Evolutionary conservation across 37 sponge, comb jelly and placozoan genomes (phyloP).

Genomic region (Diacarnus erythraeanus): DNA sequence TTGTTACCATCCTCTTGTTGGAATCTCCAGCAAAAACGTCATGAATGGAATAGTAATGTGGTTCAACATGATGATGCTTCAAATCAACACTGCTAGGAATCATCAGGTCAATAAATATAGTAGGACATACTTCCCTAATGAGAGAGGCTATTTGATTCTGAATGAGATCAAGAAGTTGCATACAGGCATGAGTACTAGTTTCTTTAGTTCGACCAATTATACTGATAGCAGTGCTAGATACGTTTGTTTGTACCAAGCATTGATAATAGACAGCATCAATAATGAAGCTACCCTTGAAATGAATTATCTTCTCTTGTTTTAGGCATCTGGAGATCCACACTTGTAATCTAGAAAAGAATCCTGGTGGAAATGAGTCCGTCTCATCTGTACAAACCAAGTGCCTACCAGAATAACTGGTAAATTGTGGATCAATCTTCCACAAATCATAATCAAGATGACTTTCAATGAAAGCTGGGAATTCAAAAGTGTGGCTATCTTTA

Average conservation of each 20-base stretch:
- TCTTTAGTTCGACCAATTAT: constrained; percentile 33
- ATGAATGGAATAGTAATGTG: constrained; percentile 45
- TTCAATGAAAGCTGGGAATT: constrained; percentile 55
- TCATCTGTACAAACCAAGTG: constrained; percentile 37
- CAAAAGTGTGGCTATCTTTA: constrained; percentile 14
- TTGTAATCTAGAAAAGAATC: constrained; percentile 71
- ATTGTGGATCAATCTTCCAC: constrained; percentile 36
- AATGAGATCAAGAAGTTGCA: constrained; percentile 47
- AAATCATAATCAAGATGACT: background rate
- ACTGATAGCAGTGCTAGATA: constrained; percentile 27
- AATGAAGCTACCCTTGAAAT: constrained; percentile 61
- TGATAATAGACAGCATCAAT: constrained; percentile 26
- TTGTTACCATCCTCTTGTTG: background rate
- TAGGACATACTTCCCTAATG: constrained; percentile 51
- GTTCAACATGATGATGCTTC: constrained; percentile 10
- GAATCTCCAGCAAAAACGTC: constrained; percentile 40
- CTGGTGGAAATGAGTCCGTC: constrained; percentile 65
- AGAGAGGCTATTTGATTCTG: constrained; percentile 44
- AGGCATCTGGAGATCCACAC: constrained; percentile 23
- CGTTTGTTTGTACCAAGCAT: constrained; percentile 35
- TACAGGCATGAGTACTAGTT: constrained; percentile 15
- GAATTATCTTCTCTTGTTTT: constrained; percentile 7
- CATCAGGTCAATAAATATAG: constrained; percentile 40
- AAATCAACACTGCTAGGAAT: constrained; percentile 64
- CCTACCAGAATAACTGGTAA: constrained; percentile 44